Evolutionary conservation across 2,113 vertebrate species (phyloP).

Genomic region (Planiliza haematocheilus): DNA sequence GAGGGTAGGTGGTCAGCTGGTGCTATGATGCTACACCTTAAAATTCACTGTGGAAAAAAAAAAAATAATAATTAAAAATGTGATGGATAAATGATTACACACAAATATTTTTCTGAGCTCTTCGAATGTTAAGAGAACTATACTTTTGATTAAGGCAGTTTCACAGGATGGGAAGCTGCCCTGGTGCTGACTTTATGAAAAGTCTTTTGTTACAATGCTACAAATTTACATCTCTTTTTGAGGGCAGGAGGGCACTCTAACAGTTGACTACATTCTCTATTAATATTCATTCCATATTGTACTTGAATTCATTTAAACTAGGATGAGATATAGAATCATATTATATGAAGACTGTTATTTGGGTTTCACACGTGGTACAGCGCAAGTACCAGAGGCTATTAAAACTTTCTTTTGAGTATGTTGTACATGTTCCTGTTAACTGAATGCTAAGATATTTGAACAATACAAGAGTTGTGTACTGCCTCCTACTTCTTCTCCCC

Average conservation of each 20-base stretch:
- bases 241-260: slow-evolving; percentile 57
- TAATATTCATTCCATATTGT: slow-evolving; percentile 71
- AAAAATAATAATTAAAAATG: slow-evolving; percentile 19
- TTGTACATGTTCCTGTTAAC: slow-evolving; percentile 71
- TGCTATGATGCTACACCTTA: slow-evolving; percentile 73
- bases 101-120: slow-evolving; percentile 73
- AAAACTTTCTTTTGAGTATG: slow-evolving; percentile 59
- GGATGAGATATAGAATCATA: slow-evolving; percentile 66
- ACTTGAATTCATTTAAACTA: slow-evolving; percentile 78
- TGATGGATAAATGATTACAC: slow-evolving; percentile 58
- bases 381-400: slow-evolving; percentile 62
- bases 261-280: slow-evolving; percentile 54
- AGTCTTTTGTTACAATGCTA: slow-evolving; percentile 72
- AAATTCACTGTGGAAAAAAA: slow-evolving; percentile 78
- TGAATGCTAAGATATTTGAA: slow-evolving; percentile 69
- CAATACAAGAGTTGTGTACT: slow-evolving; percentile 58
- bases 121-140: slow-evolving; percentile 73
- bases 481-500: slow-evolving; percentile 55
- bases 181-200: slow-evolving; percentile 81
- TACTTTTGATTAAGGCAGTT: slow-evolving; percentile 66
- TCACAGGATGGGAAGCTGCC: slow-evolving; percentile 64
- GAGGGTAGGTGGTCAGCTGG: slow-evolving; percentile 41
- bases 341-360: slow-evolving; percentile 81
- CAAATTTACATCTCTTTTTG: slow-evolving; percentile 62
- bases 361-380: slow-evolving; percentile 67